Evolutionary conservation across 2,113 vertebrate genomes (phyloP).

Genomic region (Meleagris gallopavo): DNA sequence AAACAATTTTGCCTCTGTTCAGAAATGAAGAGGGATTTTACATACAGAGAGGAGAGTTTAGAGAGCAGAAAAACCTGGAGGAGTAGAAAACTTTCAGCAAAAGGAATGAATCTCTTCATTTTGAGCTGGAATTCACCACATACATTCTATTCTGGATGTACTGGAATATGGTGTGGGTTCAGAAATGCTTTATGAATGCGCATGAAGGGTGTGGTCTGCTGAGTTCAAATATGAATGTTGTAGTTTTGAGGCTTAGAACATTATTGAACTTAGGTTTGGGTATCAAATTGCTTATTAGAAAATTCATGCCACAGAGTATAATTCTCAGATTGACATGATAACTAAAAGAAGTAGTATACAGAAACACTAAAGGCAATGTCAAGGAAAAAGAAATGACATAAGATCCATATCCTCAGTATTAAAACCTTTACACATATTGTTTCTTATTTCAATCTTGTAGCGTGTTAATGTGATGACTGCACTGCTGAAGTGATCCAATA

Average conservation of each 20-base stretch:
- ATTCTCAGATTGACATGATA: neutral
- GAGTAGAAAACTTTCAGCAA: neutral
- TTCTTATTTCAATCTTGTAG: neutral
- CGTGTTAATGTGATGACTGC: neutral
- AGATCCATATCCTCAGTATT: no score
- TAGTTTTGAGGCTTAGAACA: neutral
- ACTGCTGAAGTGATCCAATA: neutral
- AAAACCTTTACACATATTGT: neutral
- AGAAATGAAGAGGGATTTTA: neutral
- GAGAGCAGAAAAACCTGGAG: neutral
- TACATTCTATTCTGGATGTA: neutral
- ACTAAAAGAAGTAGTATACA: neutral
- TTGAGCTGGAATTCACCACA: neutral
- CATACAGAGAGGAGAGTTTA: neutral
- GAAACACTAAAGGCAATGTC: neutral
- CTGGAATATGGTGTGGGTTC: neutral
- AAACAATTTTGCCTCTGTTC: neutral
- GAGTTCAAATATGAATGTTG: neutral
- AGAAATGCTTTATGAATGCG: neutral
- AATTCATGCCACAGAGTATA: neutral
- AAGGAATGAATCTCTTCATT: neutral
- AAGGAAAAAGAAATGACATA: neutral
- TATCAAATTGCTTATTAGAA: neutral
- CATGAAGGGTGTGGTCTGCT: neutral
- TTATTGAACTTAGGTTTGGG: neutral